Evolutionary conservation across 30 jellyfish, hydroid and myxozoan genomes (phyloP).

Genomic region (Pseudorhiza aurosa): DNA sequence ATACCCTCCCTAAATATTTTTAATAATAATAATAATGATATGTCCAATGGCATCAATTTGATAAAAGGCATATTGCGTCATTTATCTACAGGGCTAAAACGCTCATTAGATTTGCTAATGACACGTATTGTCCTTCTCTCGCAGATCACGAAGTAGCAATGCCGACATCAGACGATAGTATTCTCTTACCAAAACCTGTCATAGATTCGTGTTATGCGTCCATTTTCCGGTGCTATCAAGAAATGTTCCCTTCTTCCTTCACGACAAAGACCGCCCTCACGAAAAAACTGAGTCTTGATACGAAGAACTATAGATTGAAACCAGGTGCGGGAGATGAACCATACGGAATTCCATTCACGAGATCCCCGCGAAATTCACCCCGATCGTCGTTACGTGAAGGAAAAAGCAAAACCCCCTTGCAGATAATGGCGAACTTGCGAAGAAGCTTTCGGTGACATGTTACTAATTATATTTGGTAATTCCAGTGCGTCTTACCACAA

Average conservation of each 20-base stretch:
- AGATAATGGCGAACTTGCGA: constrained; percentile 62
- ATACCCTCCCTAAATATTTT: too few species aligned
- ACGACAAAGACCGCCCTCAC: constrained; percentile 43
- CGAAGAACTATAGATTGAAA: constrained; percentile 29
- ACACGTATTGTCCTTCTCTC: background rate
- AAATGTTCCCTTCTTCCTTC: constrained; percentile 71
- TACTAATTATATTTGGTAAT: too few species aligned
- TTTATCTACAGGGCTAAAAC: too few species aligned
- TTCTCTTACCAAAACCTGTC: constrained; percentile 69
- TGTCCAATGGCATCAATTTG: too few species aligned
- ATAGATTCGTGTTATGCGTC: constrained; percentile 75
- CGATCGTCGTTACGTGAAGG: constrained; percentile 54
- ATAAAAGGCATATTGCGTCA: too few species aligned
- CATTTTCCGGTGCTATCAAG: constrained; percentile 67
- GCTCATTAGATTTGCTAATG: too few species aligned
- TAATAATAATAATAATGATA: too few species aligned
- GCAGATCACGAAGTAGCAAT: constrained; percentile 9
- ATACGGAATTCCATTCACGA: constrained; percentile 1
- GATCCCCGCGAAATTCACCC: constrained; percentile 52
- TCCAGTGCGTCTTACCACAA: too few species aligned
- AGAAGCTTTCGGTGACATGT: constrained; percentile 52
- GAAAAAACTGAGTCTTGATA: constrained; percentile 41
- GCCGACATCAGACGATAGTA: constrained; percentile 57
- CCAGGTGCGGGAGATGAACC: constrained; percentile 51
- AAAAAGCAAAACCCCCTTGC: constrained; percentile 50